Evolutionary conservation across 2,888 invertebrate species (phyloP).

Genomic region (Heteromurus nitidus): DNA sequence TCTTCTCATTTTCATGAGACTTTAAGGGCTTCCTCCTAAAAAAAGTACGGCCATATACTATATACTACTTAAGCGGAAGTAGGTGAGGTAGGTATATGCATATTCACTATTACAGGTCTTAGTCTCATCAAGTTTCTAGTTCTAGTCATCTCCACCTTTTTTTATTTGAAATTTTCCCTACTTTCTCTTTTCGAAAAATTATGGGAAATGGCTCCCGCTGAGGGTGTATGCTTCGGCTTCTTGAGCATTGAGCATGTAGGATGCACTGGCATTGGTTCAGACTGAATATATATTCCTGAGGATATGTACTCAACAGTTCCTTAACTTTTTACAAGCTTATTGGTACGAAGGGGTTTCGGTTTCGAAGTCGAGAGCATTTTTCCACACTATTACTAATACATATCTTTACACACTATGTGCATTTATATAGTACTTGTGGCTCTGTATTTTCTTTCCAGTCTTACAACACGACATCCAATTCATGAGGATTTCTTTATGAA

Average conservation of each 20-base stretch:
- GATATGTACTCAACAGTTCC: not conserved
- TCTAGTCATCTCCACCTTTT: conserved; percentile 13
- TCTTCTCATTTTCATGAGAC: conserved; percentile 57
- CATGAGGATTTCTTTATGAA: conserved; percentile 40
- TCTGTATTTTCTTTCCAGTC: not conserved
- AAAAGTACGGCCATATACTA: not conserved
- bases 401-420: conserved; percentile 1
- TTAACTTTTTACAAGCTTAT: conserved; percentile 9
- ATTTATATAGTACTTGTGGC: not conserved
- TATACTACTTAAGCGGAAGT: no score
- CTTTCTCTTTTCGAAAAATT: conserved; percentile 6
- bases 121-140: no score
- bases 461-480: conserved; percentile 30
- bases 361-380: conserved; percentile 4
- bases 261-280: not conserved
- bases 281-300: conserved; percentile 30
- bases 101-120: no score
- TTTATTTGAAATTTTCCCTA: conserved; percentile 14
- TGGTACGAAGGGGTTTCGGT: no score
- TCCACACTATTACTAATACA: not conserved
- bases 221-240: conserved; percentile 2
- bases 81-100: no score
- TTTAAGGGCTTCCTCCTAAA: conserved; percentile 52
- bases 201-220: conserved; percentile 39
- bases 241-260: not conserved